Evolutionary conservation across 2,797 vertebrate species (phyloP).

Genomic region (Platyrinchus mystaceus): DNA sequence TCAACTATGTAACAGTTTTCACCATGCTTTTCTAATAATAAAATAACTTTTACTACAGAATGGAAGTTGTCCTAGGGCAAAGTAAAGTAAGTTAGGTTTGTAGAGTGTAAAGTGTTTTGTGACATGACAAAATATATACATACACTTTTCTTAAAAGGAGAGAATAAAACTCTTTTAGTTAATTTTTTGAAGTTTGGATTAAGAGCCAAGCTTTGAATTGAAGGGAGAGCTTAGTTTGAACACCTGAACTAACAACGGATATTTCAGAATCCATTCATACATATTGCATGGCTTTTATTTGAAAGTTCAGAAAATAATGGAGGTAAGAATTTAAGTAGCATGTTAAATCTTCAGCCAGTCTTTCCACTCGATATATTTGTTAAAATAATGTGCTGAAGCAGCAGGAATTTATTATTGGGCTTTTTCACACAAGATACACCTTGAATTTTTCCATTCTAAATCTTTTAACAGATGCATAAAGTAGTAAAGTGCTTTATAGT

Average conservation of each 20-base stretch:
- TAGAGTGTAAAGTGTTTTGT: conserved; percentile 4
- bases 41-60: neutral
- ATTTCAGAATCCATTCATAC: conserved; percentile 37
- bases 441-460: conserved; percentile 55
- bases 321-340: conserved; percentile 40
- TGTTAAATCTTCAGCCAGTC: conserved; percentile 53
- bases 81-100: neutral
- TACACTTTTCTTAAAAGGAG: neutral
- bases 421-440: conserved; percentile 39
- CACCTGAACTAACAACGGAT: conserved; percentile 59
- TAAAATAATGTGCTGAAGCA: conserved; percentile 57
- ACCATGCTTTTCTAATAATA: neutral
- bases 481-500: neutral
- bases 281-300: conserved; percentile 34
- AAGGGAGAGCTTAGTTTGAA: conserved; percentile 43
- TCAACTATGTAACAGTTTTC: neutral
- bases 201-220: conserved; percentile 29
- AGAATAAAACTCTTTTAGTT: neutral
- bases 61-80: conserved; percentile 5
- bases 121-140: neutral
- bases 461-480: conserved; percentile 49
- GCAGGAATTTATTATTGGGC: conserved; percentile 48
- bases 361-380: conserved; percentile 58
- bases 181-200: neutral
- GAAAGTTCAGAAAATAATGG: conserved; percentile 52